These are phyloP conservation scores for Calidris pygmaea DNA, from an alignment of 2,113 vertebrate genomes.

Conservation along the genomic window DNA sequence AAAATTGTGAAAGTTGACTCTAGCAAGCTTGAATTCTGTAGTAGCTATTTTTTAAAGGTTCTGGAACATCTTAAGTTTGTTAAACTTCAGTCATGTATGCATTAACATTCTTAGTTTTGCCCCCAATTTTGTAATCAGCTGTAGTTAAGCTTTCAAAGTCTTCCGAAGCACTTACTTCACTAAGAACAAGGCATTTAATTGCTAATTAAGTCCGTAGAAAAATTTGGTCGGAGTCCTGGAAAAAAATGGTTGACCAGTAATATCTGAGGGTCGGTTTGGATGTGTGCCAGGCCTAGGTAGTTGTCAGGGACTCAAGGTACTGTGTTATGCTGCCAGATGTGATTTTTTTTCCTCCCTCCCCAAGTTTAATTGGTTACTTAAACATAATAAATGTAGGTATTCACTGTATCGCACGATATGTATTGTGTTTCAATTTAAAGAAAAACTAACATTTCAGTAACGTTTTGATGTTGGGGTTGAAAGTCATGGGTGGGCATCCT, in stretches of 20 bases:
- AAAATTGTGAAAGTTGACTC: background rate
- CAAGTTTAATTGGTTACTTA: background rate
- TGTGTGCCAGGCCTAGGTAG: background rate
- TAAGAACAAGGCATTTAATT: too few species aligned
- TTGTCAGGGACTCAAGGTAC: background rate
- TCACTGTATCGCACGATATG: background rate
- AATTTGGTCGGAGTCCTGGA: background rate
- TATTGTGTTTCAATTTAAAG: background rate
- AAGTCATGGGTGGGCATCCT: background rate
- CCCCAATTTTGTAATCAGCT: background rate
- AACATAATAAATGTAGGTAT: background rate
- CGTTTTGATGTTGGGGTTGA: background rate
- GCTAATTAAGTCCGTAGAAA: background rate
- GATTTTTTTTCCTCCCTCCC: accelerated
- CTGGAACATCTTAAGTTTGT: background rate
- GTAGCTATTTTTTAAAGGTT: background rate
- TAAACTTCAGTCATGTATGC: background rate
- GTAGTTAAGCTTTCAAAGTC: background rate
- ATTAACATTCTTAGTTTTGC: background rate
- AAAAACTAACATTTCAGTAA: background rate
- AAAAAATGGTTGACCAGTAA: background rate
- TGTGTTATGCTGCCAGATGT: background rate
- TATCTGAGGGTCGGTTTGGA: background rate
- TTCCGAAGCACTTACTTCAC: too few species aligned
- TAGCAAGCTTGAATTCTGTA: background rate